A percentile compares a stretch with the other conserved stretches of the same genome.
Conservation (phyloP, 2,797 vertebrate genomes). For the Trachops cirrhosus region DNA sequence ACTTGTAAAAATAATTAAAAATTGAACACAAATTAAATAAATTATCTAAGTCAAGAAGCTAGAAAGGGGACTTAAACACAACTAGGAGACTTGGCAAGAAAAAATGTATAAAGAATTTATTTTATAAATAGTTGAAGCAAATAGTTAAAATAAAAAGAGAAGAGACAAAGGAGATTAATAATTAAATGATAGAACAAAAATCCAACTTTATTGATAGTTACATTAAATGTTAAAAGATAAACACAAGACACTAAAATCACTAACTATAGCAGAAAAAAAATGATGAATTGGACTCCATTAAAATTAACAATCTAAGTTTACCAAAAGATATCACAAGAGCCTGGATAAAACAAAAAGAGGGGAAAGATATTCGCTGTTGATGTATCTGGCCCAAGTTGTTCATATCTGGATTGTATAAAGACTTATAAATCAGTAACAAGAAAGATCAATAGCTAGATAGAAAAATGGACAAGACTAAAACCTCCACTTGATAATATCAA, state of each 20-base stretch:
- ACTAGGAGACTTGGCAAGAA: neutral
- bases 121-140: neutral
- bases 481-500: neutral
- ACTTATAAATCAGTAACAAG: neutral
- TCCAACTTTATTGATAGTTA: neutral
- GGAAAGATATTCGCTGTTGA: neutral
- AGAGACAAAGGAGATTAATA: neutral
- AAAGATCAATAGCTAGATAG: neutral
- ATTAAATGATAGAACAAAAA: neutral
- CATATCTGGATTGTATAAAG: neutral
- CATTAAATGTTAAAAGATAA: neutral
- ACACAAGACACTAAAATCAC: neutral
- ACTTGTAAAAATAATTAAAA: neutral
- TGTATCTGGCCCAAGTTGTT: neutral
- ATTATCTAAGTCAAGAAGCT: neutral
- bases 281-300: neutral
- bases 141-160: neutral
- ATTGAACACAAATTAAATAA: neutral
- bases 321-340: neutral
- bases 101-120: neutral
- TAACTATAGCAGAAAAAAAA: neutral
- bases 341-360: neutral
- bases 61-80: neutral
- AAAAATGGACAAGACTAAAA: neutral
- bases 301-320: neutral